Conservation (phyloP, 2,888 invertebrate species). For the Eurois occulta region DNA sequence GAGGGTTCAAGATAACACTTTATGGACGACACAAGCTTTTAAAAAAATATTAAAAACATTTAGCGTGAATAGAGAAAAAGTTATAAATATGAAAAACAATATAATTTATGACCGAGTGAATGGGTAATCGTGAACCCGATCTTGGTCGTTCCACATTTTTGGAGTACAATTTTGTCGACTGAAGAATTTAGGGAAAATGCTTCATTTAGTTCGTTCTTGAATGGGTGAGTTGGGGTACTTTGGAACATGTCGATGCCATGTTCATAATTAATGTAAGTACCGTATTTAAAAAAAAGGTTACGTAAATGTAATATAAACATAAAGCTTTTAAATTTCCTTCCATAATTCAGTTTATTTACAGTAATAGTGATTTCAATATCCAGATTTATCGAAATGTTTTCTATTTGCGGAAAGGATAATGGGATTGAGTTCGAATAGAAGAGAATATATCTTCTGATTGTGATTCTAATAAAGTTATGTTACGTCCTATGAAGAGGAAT, state of each 20-base stretch:
- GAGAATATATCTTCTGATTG: conserved; percentile 48
- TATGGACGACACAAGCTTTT: conserved; percentile 63
- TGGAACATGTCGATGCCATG: not conserved
- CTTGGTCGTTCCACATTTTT: conserved; percentile 59
- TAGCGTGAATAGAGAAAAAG: conserved; percentile 61
- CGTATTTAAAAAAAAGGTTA: not conserved
- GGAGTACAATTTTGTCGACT: conserved; percentile 44
- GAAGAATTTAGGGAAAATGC: conserved; percentile 41
- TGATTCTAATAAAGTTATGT: conserved; percentile 57
- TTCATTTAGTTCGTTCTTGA: conserved; percentile 41
- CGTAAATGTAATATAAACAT: not conserved
- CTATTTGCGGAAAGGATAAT: conserved; percentile 51
- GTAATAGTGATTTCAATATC: conserved; percentile 30
- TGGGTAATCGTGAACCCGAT: conserved; percentile 59
- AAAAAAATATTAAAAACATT: conserved; percentile 67
- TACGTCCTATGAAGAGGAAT: conserved; percentile 35
- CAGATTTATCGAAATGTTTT: conserved; percentile 45
- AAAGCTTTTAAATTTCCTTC: not conserved
- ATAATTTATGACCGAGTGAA: conserved; percentile 61
- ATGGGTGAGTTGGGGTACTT: conserved; percentile 27
- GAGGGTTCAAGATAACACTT: conserved; percentile 65
- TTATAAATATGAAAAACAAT: conserved; percentile 67
- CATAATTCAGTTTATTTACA: not conserved
- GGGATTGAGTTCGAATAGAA: conserved; percentile 49
- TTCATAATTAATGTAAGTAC: not conserved